Evolutionary conservation across 2,113 vertebrate genomes (phyloP).

Genomic region (Haemorhous mexicanus): DNA sequence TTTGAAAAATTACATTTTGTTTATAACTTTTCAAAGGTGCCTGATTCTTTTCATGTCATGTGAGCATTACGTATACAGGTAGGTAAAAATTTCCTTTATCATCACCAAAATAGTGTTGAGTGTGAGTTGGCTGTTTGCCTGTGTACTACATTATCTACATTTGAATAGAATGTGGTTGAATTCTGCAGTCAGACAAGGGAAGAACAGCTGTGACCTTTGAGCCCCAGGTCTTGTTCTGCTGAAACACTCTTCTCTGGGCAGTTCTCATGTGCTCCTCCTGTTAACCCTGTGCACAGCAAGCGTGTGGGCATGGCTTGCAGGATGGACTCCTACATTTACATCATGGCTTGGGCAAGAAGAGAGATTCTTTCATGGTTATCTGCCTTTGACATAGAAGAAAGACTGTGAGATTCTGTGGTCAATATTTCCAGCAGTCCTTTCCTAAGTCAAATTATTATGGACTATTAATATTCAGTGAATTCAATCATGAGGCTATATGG

Average conservation of each 20-base stretch:
- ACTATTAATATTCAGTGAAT: background rate
- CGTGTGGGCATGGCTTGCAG: background rate
- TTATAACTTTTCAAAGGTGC: background rate
- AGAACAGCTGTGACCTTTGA: background rate
- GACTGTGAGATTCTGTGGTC: background rate
- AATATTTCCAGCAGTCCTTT: background rate
- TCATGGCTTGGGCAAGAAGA: background rate
- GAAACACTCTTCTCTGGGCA: background rate
- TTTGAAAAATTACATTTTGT: background rate
- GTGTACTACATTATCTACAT: background rate
- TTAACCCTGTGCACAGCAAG: background rate
- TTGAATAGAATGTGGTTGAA: background rate
- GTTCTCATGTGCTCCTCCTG: background rate
- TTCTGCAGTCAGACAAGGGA: background rate
- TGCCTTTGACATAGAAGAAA: background rate
- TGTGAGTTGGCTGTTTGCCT: background rate
- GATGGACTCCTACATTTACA: background rate
- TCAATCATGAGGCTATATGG: background rate
- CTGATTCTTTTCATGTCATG: background rate
- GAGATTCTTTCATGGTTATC: background rate
- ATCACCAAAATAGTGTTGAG: background rate
- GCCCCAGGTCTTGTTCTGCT: background rate
- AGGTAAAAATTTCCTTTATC: background rate
- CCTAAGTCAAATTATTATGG: background rate
- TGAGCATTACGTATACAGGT: fast-evolving